Evolutionary conservation across 2,888 invertebrate genomes (phyloP).

Genomic region (Pachymerium ferrugineum): DNA sequence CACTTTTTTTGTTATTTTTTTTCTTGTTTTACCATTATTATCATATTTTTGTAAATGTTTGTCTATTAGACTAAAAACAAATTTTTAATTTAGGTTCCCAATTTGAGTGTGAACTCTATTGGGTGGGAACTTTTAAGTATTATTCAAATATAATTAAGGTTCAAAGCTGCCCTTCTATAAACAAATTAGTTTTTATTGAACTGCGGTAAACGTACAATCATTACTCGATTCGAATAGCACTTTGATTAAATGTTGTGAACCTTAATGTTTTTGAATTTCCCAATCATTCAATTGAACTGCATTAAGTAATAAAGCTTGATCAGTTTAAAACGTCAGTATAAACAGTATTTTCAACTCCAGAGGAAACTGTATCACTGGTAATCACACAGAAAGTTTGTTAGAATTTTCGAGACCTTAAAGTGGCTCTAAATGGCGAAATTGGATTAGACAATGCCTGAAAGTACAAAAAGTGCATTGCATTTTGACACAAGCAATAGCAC

Average conservation of each 20-base stretch:
- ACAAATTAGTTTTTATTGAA: no score
- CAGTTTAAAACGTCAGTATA: not conserved
- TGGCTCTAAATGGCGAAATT: no score
- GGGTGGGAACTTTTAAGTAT: not conserved
- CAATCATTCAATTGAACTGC: not conserved
- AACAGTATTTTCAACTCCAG: constrained; percentile 16
- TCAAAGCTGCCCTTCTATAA: not conserved
- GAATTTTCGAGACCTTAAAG: no score
- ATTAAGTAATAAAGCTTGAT: not conserved
- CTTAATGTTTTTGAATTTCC: constrained; percentile 7
- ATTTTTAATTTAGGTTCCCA: not conserved
- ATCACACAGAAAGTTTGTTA: no score
- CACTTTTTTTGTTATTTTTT: not conserved
- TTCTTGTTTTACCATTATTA: not conserved
- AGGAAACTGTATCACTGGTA: not conserved
- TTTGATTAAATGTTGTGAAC: not conserved
- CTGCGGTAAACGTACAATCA: constrained; percentile 1
- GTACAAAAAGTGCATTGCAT: constrained; percentile 3
- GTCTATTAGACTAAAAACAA: constrained; percentile 25
- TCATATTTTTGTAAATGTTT: not conserved
- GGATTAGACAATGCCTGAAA: constrained; percentile 24
- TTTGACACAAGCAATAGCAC: not conserved
- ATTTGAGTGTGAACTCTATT: not conserved
- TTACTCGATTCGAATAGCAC: not conserved
- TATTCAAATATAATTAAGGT: constrained; percentile 7